These are phyloP conservation scores for Polia nebulosa DNA, from an alignment of 2,888 invertebrate species.

Conservation along the genomic window DNA sequence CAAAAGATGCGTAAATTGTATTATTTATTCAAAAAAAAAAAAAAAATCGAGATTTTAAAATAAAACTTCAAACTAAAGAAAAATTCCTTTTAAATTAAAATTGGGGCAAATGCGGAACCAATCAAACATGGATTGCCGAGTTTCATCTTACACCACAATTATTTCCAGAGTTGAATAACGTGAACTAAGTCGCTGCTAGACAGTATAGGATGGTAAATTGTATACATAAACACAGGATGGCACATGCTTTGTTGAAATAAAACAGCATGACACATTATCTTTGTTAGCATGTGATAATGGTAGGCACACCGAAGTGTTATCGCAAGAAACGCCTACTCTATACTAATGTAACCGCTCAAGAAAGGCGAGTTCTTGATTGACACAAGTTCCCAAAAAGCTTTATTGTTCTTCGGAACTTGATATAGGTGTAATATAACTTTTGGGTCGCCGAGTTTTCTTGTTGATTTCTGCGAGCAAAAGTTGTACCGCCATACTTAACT, in stretches of 20 bases:
- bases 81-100: no score
- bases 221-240: neutral
- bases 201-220: neutral
- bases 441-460: constrained; percentile 69
- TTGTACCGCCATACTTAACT: constrained; percentile 66
- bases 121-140: no score
- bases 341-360: constrained; percentile 39
- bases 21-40: no score
- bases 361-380: constrained; percentile 69
- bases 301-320: constrained; percentile 30
- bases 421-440: constrained; percentile 79
- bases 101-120: no score
- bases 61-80: no score
- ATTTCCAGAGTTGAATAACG: no score
- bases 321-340: constrained; percentile 24
- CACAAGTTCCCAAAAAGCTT: constrained; percentile 69
- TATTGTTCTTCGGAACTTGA: constrained; percentile 73
- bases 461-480: constrained; percentile 70
- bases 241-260: neutral
- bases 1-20: no score
- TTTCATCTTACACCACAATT: no score
- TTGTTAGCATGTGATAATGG: neutral
- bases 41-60: no score
- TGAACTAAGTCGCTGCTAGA: no score
- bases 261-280: neutral